Conservation (phyloP, 2,888 invertebrate genomes). For the Erebia palarica region DNA sequence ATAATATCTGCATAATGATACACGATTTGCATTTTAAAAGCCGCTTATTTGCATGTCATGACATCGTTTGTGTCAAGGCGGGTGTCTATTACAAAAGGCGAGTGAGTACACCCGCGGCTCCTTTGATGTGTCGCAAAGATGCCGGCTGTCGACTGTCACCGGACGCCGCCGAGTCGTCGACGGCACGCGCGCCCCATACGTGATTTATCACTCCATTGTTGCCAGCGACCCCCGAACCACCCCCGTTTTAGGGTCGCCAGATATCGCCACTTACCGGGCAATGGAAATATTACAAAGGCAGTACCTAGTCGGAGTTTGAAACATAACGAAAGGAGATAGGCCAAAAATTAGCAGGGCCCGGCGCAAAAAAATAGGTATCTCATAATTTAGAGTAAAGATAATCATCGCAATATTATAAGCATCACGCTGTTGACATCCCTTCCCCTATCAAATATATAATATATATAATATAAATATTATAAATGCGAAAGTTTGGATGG, state of each 20-base stretch:
- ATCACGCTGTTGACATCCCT: too few relatives aligned
- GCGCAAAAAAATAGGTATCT: too few relatives aligned
- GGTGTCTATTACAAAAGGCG: constrained; percentile 38
- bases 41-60: constrained; percentile 35
- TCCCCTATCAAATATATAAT: too few relatives aligned
- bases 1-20: constrained; percentile 19
- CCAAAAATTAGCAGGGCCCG: too few relatives aligned
- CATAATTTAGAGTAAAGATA: too few relatives aligned
- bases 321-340: background rate
- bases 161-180: constrained; percentile 49
- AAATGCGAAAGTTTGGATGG: too few relatives aligned
- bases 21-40: constrained; percentile 21
- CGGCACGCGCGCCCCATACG: constrained; percentile 78
- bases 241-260: constrained; percentile 42
- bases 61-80: constrained; percentile 32
- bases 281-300: constrained; percentile 1
- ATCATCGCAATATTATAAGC: too few relatives aligned
- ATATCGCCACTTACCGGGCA: constrained; percentile 11
- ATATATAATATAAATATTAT: too few relatives aligned
- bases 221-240: constrained; percentile 67
- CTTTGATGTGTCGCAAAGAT: constrained; percentile 61
- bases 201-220: constrained; percentile 82
- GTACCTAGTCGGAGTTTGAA: background rate
- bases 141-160: constrained; percentile 40
- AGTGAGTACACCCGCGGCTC: constrained; percentile 39